Base-by-base conservation (phyloP, 2,113 vertebrate species). In the Oncorhynchus tshawytscha region DNA sequence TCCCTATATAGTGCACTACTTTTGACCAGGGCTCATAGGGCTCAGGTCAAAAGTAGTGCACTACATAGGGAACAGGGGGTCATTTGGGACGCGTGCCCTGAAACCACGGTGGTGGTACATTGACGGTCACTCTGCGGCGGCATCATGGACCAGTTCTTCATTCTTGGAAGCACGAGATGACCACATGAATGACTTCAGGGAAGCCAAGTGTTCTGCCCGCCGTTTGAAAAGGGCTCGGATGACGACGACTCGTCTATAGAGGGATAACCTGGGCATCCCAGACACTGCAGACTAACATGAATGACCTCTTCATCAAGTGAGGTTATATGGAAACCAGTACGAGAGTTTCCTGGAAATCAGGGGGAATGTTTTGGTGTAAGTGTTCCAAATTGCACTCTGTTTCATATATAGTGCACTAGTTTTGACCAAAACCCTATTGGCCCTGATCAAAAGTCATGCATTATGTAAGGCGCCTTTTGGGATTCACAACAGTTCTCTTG, bases 121-220 rank as follows among this genome's bases (percentile, higher is more conserved):
- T 90, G 85, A 91, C 79, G 81, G 91, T 91, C 88, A 88, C 51
- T 34, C 77, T 87, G 82, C n/a, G 87, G 89, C 77, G 84, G 84
- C 67, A 77, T 86, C 80, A 78, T 72, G 73, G 78, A 73, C 88
- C 18, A 75, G 81, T 82, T 85, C 62, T 15, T 81, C 87, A 91
- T 88, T 91, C 86, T 89, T 91, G 85, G 86, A 90, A 90, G 81
- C 85, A 70, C 81, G 83, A 84, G 45, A n/a, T 2, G 6, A 87
- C 91, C 91, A 92, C 90, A 93, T 92, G 48, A 92, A 88, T 60
- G 74, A 70, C 62, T 78, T 85, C 69, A 84, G 88, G 87, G 86
- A 88, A 91, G 78, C 86, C 80, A 75, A 89, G 82, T 71, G 16
- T 78, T 91, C 79, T 78, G 80, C 85, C 80, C 78, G 65, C 70